Evolutionary conservation across 2,888 invertebrate genomes (phyloP).

Genomic region (Cyclophora punctaria): DNA sequence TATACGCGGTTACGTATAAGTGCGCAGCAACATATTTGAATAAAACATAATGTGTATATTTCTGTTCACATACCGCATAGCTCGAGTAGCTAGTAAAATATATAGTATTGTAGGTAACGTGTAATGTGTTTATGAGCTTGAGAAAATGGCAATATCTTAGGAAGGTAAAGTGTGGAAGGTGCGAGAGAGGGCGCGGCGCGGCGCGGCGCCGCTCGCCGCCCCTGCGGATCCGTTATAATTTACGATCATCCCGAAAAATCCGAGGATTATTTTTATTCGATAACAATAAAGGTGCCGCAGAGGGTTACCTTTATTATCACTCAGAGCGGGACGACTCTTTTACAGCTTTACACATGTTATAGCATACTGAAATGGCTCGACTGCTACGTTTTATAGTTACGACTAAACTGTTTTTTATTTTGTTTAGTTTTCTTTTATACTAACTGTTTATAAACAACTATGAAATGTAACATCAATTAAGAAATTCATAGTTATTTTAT

Average conservation of each 20-base stretch:
- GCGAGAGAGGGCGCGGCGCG: conserved; percentile 20
- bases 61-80: not conserved
- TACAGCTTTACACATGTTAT: conserved; percentile 65
- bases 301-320: conserved; percentile 75
- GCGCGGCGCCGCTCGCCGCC: conserved; percentile 35
- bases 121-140: too few relatives aligned
- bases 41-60: not conserved
- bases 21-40: too few relatives aligned
- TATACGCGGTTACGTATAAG: too few relatives aligned
- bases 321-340: conserved; percentile 60
- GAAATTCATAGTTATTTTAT: not conserved
- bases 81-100: too few relatives aligned
- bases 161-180: conserved; percentile 2
- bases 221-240: conserved; percentile 66
- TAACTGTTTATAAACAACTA: not conserved
- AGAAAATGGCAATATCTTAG: not conserved
- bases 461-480: not conserved
- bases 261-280: conserved; percentile 74
- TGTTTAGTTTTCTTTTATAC: conserved; percentile 7
- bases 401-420: conserved; percentile 23
- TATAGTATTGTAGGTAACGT: too few relatives aligned
- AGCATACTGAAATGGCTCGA: conserved; percentile 32
- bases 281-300: conserved; percentile 71
- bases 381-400: conserved; percentile 30
- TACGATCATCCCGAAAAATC: conserved; percentile 73